A percentile compares a stretch with the other conserved stretches of the same genome.
phyloP scores from a whole-genome alignment of 23 tunicate genomes.

The Clavelina lepadiformis region DNA sequence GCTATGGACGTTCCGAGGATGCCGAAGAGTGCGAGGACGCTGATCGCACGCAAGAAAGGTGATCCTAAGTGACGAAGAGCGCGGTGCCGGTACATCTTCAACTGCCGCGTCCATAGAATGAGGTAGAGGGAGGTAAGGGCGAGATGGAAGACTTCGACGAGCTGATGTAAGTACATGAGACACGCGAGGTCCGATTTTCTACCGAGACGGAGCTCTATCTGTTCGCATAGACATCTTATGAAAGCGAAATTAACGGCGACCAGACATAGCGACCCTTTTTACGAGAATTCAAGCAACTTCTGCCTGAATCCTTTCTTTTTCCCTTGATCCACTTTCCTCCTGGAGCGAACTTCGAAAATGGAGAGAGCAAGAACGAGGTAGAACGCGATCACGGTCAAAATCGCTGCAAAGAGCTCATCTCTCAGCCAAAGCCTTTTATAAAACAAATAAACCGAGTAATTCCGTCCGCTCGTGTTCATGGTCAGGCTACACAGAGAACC shows the following conservation, averaged over 20 bases:
- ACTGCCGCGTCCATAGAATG: slow-evolving; percentile 39
- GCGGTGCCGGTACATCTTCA: slow-evolving; percentile 49
- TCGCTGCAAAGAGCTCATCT: no score
- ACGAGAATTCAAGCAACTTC: slow-evolving; percentile 15
- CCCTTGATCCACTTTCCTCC: no score
- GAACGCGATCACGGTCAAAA: no score
- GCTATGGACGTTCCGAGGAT: slow-evolving; percentile 30
- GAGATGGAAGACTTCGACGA: slow-evolving; percentile 33
- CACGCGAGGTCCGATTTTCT: slow-evolving; percentile 29
- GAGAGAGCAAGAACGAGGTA: no score
- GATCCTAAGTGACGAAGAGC: slow-evolving; percentile 44
- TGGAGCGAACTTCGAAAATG: no score
- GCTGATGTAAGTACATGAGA: slow-evolving; percentile 36
- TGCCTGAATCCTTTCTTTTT: neutral
- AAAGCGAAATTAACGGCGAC: slow-evolving; percentile 20
- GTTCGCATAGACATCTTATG: slow-evolving; percentile 37
- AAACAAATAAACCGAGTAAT: no score
- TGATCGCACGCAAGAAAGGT: slow-evolving; percentile 16
- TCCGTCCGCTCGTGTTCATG: no score
- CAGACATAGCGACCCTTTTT: slow-evolving; percentile 31
- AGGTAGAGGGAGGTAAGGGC: slow-evolving; percentile 33
- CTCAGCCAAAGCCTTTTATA: no score
- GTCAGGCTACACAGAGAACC: no score
- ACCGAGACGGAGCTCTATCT: slow-evolving; percentile 38
- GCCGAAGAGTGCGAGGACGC: slow-evolving; percentile 28